Conservation (phyloP, 2,797 vertebrate genomes). For the Argyrosomus regius region DNA sequence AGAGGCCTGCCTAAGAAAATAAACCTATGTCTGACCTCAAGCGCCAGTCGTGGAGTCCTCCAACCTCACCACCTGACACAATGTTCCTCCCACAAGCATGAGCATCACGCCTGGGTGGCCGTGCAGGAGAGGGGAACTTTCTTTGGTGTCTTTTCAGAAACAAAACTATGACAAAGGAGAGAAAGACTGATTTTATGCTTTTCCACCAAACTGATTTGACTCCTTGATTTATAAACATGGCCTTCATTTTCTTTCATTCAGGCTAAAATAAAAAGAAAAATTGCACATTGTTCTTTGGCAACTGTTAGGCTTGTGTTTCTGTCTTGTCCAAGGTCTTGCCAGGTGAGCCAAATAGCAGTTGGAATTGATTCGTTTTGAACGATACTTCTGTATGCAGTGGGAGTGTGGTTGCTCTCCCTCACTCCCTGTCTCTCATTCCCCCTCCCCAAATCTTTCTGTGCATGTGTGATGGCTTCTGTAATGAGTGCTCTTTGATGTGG, state of each 20-base stretch:
- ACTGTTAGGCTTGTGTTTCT: conserved; percentile 6
- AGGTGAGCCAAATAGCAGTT: conserved; percentile 40
- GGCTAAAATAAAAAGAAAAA: conserved; percentile 15
- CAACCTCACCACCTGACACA: conserved; percentile 70
- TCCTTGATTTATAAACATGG: conserved; percentile 22
- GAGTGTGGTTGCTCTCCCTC: conserved; percentile 24
- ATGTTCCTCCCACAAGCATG: conserved; percentile 58
- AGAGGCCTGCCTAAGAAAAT: conserved; percentile 77
- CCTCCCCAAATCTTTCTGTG: conserved; percentile 38
- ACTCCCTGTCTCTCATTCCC: conserved; percentile 15
- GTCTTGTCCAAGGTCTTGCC: conserved; percentile 31
- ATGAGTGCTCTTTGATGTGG: conserved; percentile 70
- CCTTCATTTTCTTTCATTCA: conserved; percentile 15
- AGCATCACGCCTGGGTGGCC: conserved; percentile 78
- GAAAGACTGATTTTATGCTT: not conserved
- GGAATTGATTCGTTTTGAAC: conserved; percentile 54
- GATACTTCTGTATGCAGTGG: conserved; percentile 38
- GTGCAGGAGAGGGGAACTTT: conserved; percentile 50
- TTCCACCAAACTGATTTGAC: conserved; percentile 21
- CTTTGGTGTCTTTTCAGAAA: conserved; percentile 38
- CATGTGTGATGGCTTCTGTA: conserved; percentile 55
- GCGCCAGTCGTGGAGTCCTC: conserved; percentile 68
- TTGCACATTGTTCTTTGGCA: conserved; percentile 8
- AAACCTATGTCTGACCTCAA: conserved; percentile 82
- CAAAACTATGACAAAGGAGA: conserved; percentile 35